These are phyloP conservation scores for Geotrypetes seraphini DNA, from an alignment of 2,797 vertebrate genomes.

Conservation along the genomic window DNA sequence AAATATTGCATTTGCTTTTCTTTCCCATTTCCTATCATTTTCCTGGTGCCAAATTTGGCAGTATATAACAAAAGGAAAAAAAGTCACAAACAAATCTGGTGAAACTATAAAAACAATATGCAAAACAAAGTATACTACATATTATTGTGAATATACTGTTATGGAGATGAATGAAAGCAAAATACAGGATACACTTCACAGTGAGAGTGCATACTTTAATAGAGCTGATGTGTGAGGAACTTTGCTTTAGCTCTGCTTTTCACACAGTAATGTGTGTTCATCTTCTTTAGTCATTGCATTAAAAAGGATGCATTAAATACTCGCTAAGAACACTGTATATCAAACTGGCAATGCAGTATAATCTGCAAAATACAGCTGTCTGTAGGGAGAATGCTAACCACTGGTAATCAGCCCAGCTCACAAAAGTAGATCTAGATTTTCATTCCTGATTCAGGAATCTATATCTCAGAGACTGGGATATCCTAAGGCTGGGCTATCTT, in stretches of 20 bases:
- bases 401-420: too few relatives aligned
- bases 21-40: conserved; percentile 7
- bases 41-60: conserved; percentile 10
- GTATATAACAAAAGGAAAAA: too few relatives aligned
- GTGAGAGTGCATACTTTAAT: conserved; percentile 50
- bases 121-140: conserved; percentile 5
- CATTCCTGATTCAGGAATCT: too few relatives aligned
- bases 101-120: background rate
- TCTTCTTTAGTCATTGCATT: conserved; percentile 20
- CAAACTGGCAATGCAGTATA: conserved; percentile 23
- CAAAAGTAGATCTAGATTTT: too few relatives aligned
- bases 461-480: too few relatives aligned
- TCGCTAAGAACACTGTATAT: conserved; percentile 37
- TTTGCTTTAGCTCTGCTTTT: conserved; percentile 21
- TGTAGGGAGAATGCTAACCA: conserved; percentile 12
- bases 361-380: conserved; percentile 28
- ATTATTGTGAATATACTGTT: conserved; percentile 3
- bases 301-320: conserved; percentile 38
- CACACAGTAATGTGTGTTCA: conserved; percentile 16
- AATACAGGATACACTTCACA: conserved; percentile 21
- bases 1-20: conserved; percentile 16
- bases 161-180: conserved; percentile 17
- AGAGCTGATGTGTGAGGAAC: conserved; percentile 12
- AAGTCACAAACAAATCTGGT: too few relatives aligned
- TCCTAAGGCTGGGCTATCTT: too few relatives aligned